A percentile compares a stretch with the other conserved stretches of the same genome.
Evolutionary conservation across 2,797 vertebrate species (phyloP).

Genomic region (Chelidonichthys spinosus): DNA sequence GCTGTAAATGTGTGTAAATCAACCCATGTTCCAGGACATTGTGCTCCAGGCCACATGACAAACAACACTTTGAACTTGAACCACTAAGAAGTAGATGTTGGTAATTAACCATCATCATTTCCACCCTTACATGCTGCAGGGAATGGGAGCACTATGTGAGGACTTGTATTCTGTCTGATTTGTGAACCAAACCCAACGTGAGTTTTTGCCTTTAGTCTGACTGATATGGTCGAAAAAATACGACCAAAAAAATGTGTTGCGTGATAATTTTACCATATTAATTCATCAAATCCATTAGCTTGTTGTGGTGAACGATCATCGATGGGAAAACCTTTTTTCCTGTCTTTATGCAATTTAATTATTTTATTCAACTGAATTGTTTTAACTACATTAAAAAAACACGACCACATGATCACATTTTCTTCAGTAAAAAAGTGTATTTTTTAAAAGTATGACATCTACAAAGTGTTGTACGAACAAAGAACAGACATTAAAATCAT

Average conservation of each 20-base stretch:
- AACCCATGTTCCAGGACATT: slow-evolving; percentile 7
- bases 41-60: slow-evolving; percentile 12
- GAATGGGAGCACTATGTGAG: slow-evolving; percentile 98
- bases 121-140: slow-evolving; percentile 84
- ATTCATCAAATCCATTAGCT: neutral
- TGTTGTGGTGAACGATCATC: neutral
- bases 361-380: neutral
- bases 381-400: neutral
- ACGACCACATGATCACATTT: neutral
- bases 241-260: too few species aligned
- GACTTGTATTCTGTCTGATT: slow-evolving; percentile 48
- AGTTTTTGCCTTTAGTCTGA: too few species aligned
- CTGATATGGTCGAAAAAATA: too few species aligned
- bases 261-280: neutral
- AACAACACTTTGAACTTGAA: slow-evolving; percentile 43
- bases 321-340: neutral
- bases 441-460: slow-evolving; percentile 9
- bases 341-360: neutral
- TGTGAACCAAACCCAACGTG: slow-evolving; percentile 10
- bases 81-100: neutral
- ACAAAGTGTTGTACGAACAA: slow-evolving; percentile 6
- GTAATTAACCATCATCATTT: slow-evolving; percentile 54
- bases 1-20: slow-evolving; percentile 24
- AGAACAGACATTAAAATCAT: slow-evolving; percentile 20
- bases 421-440: slow-evolving; percentile 1